Evolutionary conservation across 2,888 invertebrate species (phyloP).

Genomic region (Drosophila pseudotalamancana): DNA sequence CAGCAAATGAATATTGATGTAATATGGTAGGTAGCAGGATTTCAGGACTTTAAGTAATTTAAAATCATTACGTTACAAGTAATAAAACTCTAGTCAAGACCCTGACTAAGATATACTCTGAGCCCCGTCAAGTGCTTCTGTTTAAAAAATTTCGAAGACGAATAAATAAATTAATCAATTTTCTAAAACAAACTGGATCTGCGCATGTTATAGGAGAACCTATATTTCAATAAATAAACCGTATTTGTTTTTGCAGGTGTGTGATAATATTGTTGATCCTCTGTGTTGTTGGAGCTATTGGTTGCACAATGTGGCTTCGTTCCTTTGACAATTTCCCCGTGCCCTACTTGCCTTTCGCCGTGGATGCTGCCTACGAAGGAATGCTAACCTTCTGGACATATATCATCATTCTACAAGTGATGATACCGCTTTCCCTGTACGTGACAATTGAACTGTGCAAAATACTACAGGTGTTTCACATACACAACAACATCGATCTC

Average conservation of each 20-base stretch:
- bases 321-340: conserved; percentile 85
- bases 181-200: too few species aligned
- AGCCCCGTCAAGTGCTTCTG: too few species aligned
- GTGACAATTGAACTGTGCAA: conserved; percentile 99
- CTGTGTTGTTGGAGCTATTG: conserved; percentile 95
- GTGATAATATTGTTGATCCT: conserved; percentile 94
- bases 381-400: conserved; percentile 97
- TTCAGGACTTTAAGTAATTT: too few species aligned
- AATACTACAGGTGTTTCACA: conserved; percentile 97
- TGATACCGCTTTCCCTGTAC: conserved; percentile 98
- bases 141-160: too few species aligned
- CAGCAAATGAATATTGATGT: conserved; percentile 97
- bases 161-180: too few species aligned
- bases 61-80: too few species aligned
- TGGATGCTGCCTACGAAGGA: conserved; percentile 89
- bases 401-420: conserved; percentile 97
- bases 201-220: too few species aligned
- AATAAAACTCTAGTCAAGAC: too few species aligned
- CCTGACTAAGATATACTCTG: too few species aligned
- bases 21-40: conserved; percentile 88
- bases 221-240: too few species aligned
- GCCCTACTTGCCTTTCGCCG: conserved; percentile 88
- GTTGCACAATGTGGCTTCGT: conserved; percentile 93
- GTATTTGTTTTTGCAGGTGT: conserved; percentile 85
- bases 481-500: conserved; percentile 94